phyloP scores from a whole-genome alignment of 2,888 invertebrate species.

The Macroteleia sp. region DNA sequence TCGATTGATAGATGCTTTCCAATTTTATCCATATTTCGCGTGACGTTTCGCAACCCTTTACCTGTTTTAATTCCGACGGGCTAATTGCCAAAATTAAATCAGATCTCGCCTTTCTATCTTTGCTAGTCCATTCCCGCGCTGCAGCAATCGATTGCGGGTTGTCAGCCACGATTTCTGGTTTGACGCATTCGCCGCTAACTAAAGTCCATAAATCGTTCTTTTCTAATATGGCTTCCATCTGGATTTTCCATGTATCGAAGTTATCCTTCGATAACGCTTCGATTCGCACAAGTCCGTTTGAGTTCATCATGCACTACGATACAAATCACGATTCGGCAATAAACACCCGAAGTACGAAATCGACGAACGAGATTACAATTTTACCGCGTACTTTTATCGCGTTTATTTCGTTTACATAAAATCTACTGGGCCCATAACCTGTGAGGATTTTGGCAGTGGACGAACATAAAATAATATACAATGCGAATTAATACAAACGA shows the following conservation, averaged over 20 bases:
- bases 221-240: neutral
- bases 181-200: neutral
- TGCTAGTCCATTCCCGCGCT: conserved; percentile 40
- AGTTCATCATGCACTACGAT: too few species aligned
- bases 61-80: conserved; percentile 45
- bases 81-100: conserved; percentile 49
- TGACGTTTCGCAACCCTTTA: conserved; percentile 41
- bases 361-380: too few species aligned
- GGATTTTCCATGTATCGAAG: neutral
- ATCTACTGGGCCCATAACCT: too few species aligned
- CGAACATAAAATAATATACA: too few species aligned
- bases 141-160: neutral
- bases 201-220: neutral
- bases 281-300: conserved; percentile 62
- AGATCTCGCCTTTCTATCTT: conserved; percentile 59
- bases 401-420: too few species aligned
- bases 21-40: conserved; percentile 78
- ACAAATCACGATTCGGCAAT: too few species aligned
- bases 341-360: too few species aligned
- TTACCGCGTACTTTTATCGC: too few species aligned
- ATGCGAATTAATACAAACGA: too few species aligned
- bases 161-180: conserved; percentile 14
- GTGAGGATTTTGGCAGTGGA: too few species aligned
- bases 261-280: neutral
- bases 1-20: conserved; percentile 75